phyloP scores from a whole-genome alignment of 1,140 invertebrate genomes.

The Theocolax elegans region DNA sequence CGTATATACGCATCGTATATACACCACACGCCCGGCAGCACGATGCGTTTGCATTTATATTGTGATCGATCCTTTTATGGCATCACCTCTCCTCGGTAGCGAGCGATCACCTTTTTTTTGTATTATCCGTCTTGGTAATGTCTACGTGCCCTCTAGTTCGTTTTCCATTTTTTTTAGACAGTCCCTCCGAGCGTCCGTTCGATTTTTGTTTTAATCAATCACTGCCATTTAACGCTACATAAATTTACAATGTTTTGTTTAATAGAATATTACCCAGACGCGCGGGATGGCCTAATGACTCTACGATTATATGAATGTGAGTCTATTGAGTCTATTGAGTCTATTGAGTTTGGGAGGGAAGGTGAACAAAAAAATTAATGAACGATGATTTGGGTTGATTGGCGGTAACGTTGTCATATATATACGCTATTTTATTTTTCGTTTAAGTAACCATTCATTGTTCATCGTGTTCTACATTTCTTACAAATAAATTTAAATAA shows the following conservation, averaged over 20 bases:
- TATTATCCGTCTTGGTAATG: not conserved
- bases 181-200: not conserved
- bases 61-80: constrained; percentile 27
- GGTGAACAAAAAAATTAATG: not conserved
- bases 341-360: no score
- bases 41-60: constrained; percentile 29
- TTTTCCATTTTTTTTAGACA: not conserved
- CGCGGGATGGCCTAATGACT: not conserved
- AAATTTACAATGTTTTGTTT: constrained; percentile 8
- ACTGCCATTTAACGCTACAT: constrained; percentile 14
- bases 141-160: no score
- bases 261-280: constrained; percentile 1
- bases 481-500: no score
- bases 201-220: constrained; percentile 22
- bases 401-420: no score
- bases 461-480: no score
- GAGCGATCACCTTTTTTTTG: not conserved
- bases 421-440: no score
- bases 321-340: no score
- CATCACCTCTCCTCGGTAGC: not conserved
- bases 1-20: no score
- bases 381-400: constrained; percentile 8
- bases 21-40: not conserved
- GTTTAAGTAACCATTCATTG: no score
- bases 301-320: no score